Base-by-base conservation (phyloP, 2,113 vertebrate genomes). In the Silurus glanis region DNA sequence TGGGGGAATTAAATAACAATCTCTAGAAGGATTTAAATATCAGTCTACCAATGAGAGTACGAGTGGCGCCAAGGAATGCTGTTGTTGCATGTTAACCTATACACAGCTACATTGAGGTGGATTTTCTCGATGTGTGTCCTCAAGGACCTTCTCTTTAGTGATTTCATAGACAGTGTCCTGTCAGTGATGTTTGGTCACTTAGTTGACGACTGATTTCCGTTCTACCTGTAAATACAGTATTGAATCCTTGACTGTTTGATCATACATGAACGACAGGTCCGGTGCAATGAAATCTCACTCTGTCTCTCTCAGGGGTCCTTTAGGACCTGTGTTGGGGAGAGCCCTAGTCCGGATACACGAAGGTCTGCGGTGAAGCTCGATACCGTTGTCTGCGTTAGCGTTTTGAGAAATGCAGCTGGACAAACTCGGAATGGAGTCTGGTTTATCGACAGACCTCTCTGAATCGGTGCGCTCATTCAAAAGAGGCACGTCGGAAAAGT, bases 31-130 rank as follows among this genome's bases (percentile, higher is more conserved):
- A 87, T 88, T 86, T 88, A 86, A 85, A 85, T 91, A 88, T 91
- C 91, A 87, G 90, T 94, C 91, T 85, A 91, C 91, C 92, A 90
- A 87, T 89, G 90, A 91, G 90, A 91, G 89, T 93, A 88, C 81
- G 90, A 91, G 91, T 90, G 90, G 93, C 94, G 91, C 94, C 93
- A 94, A 93, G 91, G 92, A 92, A 92, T 89, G 91, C 92, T 93
- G 89, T 92, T 91, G 93, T 93, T 95, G 95, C 94, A 95, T 95
- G 95, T 94, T 93, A 91, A 92, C 91, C 93, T 94, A 93, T 94
- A 94, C 94, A 92, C 90, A 91, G 86, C 90, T 91, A 88, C 83
- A 92, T 94, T 92, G 92, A 86, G 88, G 92, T 94, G 93, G 92
- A 93, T 93, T 90, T 37, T 93, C 93, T 93, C 90, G 91, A 93